A percentile compares a stretch with the other conserved stretches of the same genome.
Conservation (phyloP, 2,113 vertebrate genomes). For the Pomatostomus ruficeps region DNA sequence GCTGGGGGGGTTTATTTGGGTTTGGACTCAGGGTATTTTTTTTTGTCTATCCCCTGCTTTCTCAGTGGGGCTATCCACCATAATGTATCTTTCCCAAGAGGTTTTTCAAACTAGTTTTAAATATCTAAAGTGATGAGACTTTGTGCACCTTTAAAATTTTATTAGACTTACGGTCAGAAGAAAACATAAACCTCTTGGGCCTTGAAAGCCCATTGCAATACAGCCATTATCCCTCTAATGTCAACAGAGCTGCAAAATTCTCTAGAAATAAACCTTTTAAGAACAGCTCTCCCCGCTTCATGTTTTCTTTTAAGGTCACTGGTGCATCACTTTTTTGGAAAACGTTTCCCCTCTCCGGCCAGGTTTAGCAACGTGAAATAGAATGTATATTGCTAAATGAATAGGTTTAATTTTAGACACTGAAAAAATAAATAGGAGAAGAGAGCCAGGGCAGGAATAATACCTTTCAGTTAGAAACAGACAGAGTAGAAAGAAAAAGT, state of each 20-base stretch:
- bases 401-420: constrained; percentile 48
- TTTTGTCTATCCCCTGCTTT: neutral
- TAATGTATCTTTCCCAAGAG: neutral
- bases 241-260: constrained; percentile 52
- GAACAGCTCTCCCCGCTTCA: constrained; percentile 12
- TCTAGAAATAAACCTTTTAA: constrained; percentile 55
- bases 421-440: constrained; percentile 49
- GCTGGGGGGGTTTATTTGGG: neutral
- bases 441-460: constrained; percentile 32
- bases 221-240: constrained; percentile 34
- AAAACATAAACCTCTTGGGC: constrained; percentile 54
- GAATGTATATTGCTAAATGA: constrained; percentile 41
- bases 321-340: constrained; percentile 50
- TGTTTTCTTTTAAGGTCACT: constrained; percentile 58
- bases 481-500: constrained; percentile 47
- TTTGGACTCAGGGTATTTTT: neutral
- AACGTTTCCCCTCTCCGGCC: neutral
- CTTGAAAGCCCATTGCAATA: constrained; percentile 39
- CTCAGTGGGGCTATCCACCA: neutral
- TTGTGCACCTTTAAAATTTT: constrained; percentile 50
- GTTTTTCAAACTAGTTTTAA: constrained; percentile 36
- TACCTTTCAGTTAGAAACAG: constrained; percentile 51
- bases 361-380: constrained; percentile 21
- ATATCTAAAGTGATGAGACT: constrained; percentile 42
- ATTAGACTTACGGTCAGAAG: constrained; percentile 27